phyloP scores from a whole-genome alignment of 2,113 vertebrate species.

The Campylorhamphus procurvoides region DNA sequence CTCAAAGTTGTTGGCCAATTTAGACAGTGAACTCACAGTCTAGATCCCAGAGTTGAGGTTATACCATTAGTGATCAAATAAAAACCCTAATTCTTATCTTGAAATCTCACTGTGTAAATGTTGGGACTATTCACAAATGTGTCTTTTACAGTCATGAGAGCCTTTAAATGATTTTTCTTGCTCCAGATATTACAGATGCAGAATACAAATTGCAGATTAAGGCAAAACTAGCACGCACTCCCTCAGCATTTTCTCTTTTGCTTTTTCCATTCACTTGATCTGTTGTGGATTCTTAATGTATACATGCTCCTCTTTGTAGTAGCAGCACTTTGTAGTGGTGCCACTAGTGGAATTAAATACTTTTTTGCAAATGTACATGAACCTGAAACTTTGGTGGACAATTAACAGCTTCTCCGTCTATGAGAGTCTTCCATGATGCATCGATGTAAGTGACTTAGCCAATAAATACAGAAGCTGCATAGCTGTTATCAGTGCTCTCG shows the following conservation, averaged over 20 bases:
- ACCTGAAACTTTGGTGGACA: not conserved
- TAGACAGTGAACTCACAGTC: not conserved
- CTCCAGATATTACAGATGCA: not conserved
- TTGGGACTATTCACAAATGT: not conserved
- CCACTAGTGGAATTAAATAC: not conserved
- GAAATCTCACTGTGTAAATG: not conserved
- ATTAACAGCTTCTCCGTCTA: not conserved
- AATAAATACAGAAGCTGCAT: not conserved
- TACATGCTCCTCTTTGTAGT: not conserved
- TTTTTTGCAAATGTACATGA: not conserved
- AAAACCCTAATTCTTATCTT: not conserved
- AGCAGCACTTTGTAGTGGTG: not conserved
- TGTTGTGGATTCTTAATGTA: not conserved
- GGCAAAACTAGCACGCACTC: not conserved
- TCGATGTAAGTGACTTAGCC: not conserved
- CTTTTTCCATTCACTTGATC: not conserved
- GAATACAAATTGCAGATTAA: not conserved
- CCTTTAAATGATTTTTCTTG: not conserved
- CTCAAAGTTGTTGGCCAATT: not conserved
- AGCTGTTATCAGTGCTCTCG: not conserved
- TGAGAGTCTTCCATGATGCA: not conserved
- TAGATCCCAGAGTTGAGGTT: not conserved
- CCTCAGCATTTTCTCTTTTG: not conserved
- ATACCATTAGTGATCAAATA: not conserved
- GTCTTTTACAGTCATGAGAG: not conserved